phyloP scores from a whole-genome alignment of 2,113 vertebrate genomes.

The Capra hircus region DNA sequence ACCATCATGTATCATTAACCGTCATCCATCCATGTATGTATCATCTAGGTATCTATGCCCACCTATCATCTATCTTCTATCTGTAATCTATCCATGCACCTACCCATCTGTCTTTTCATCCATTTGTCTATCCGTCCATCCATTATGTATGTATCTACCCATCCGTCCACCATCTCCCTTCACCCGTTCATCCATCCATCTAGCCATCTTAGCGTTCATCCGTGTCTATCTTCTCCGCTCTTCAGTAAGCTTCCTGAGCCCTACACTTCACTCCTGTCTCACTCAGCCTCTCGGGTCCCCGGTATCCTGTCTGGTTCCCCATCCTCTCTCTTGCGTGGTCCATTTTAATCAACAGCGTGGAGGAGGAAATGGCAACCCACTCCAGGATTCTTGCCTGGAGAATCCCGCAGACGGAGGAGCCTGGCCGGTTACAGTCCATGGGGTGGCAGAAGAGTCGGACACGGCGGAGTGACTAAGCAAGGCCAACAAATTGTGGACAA shows the following conservation, averaged over 20 bases:
- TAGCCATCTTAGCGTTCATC: too few species aligned
- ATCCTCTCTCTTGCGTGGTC: fast-evolving
- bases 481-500: neutral
- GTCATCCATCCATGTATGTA: too few species aligned
- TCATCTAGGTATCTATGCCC: too few species aligned
- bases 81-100: neutral
- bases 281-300: neutral
- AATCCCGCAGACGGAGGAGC: neutral
- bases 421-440: fast-evolving
- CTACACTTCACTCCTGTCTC: neutral
- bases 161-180: neutral
- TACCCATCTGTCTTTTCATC: neutral
- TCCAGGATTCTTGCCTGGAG: neutral
- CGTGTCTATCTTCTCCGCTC: fast-evolving
- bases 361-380: neutral
- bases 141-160: neutral
- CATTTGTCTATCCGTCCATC: neutral
- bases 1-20: fast-evolving
- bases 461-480: neutral
- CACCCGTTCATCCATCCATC: neutral
- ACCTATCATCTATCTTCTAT: neutral
- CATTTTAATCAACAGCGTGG: fast-evolving
- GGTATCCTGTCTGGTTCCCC: fast-evolving
- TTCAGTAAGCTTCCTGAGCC: neutral
- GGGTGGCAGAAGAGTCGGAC: neutral